Percentiles rank a stretch among this genome's conserved stretches.
Conservation (phyloP, 2,113 vertebrate genomes). For the Boleophthalmus pectinirostris region DNA sequence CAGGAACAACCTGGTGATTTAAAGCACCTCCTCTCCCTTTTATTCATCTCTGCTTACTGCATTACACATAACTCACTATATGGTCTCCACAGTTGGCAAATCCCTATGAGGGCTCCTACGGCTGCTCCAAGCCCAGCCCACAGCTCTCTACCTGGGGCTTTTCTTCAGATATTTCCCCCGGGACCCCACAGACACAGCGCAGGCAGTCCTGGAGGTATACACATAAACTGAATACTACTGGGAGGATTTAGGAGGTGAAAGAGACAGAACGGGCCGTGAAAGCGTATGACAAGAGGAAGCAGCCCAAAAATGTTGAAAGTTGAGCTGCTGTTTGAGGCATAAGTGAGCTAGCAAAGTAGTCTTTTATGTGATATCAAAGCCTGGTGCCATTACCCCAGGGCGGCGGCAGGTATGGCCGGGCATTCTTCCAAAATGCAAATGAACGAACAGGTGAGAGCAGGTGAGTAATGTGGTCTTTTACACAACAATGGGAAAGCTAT, state of each 20-base stretch:
- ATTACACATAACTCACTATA: constrained; percentile 29
- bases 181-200: constrained; percentile 31
- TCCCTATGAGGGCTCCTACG: constrained; percentile 51
- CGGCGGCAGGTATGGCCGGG: constrained; percentile 38
- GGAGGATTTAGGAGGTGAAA: constrained; percentile 59
- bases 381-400: constrained; percentile 19
- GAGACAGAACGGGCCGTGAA: constrained; percentile 35
- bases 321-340: constrained; percentile 11
- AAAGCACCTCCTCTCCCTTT: constrained; percentile 3
- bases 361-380: constrained; percentile 24
- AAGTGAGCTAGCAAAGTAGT: constrained; percentile 21
- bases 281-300: constrained; percentile 36
- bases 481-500: constrained; percentile 18
- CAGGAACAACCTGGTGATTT: background rate
- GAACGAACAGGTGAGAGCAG: constrained; percentile 34
- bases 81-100: constrained; percentile 56
- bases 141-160: constrained; percentile 54
- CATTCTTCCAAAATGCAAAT: constrained; percentile 59
- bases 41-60: constrained; percentile 15
- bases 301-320: constrained; percentile 17
- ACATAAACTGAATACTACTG: constrained; percentile 60
- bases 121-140: constrained; percentile 54
- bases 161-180: constrained; percentile 57
- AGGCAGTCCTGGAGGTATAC: constrained; percentile 52
- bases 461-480: constrained; percentile 29